Conservation (phyloP, 1,140 invertebrate species). For the Caenorhabditis remanei region DNA sequence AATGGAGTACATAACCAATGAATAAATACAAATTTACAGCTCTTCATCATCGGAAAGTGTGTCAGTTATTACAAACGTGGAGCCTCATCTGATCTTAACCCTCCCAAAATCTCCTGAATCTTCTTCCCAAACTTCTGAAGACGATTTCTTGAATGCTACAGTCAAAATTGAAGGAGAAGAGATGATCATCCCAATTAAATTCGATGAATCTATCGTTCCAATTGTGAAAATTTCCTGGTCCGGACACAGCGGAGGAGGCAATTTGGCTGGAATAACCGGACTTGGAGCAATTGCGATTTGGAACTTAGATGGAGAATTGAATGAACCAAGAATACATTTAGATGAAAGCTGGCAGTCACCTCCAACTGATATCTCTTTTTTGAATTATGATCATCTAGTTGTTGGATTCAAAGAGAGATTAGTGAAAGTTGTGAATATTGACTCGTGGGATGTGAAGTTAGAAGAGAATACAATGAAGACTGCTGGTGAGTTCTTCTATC, state of each 20-base stretch:
- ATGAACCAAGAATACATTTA: neutral
- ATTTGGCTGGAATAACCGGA: neutral
- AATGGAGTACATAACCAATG: too few relatives aligned
- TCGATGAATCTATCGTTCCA: conserved; percentile 28
- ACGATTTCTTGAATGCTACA: neutral
- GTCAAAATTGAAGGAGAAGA: conserved; percentile 32
- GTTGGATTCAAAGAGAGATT: conserved; percentile 21
- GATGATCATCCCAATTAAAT: neutral
- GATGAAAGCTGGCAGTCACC: neutral
- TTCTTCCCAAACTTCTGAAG: neutral
- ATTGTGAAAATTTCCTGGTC: conserved; percentile 6
- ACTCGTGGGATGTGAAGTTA: conserved; percentile 20
- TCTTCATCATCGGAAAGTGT: neutral
- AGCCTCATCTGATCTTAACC: neutral
- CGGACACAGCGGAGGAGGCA: neutral
- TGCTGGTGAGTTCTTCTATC: neutral
- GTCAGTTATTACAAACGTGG: neutral
- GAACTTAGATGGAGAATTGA: conserved; percentile 1
- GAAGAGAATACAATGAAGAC: conserved; percentile 24
- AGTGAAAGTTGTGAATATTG: conserved; percentile 21
- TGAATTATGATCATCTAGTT: neutral
- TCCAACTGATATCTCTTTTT: neutral
- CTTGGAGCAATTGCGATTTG: conserved; percentile 20
- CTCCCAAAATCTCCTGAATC: neutral
- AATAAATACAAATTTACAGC: neutral